Evolutionary conservation across 2,888 invertebrate species (phyloP).

Genomic region (Parnassius mnemosyne): DNA sequence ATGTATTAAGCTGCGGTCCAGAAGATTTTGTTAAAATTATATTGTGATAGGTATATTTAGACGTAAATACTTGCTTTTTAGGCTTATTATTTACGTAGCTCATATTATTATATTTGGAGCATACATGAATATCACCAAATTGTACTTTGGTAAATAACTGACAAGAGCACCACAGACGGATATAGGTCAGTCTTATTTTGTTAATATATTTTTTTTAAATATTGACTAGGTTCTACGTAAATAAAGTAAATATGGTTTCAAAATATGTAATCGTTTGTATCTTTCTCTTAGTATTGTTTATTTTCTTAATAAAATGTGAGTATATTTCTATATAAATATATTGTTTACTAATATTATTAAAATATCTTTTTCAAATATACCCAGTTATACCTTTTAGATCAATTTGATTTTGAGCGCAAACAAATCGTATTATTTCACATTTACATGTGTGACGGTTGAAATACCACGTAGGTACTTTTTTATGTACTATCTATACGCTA

Average conservation of each 20-base stretch:
- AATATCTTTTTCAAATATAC: too few species aligned
- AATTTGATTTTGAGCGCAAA: too few species aligned
- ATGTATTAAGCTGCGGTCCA: constrained; percentile 4
- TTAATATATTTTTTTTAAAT: neutral
- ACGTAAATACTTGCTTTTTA: neutral
- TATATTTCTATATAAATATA: too few species aligned
- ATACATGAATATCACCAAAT: neutral
- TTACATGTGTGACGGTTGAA: too few species aligned
- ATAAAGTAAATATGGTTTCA: constrained; percentile 6
- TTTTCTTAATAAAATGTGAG: neutral
- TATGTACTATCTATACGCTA: too few species aligned
- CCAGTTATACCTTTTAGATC: too few species aligned
- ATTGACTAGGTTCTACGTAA: constrained; percentile 1
- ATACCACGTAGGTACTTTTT: too few species aligned
- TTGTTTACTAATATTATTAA: too few species aligned
- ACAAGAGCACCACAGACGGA: neutral
- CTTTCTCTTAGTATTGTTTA: constrained; percentile 5
- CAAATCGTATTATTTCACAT: too few species aligned
- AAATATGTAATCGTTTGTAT: constrained; percentile 12
- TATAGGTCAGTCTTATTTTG: neutral
- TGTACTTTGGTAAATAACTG: neutral
- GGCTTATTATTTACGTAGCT: neutral
- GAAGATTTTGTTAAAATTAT: constrained; percentile 4
- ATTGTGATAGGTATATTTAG: constrained; percentile 10
- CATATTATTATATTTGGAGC: neutral